Evolutionary conservation across 2,888 invertebrate genomes (phyloP), one percentile per base, ranked within the genome.

Genomic region (Harpalus rufipes): DNA sequence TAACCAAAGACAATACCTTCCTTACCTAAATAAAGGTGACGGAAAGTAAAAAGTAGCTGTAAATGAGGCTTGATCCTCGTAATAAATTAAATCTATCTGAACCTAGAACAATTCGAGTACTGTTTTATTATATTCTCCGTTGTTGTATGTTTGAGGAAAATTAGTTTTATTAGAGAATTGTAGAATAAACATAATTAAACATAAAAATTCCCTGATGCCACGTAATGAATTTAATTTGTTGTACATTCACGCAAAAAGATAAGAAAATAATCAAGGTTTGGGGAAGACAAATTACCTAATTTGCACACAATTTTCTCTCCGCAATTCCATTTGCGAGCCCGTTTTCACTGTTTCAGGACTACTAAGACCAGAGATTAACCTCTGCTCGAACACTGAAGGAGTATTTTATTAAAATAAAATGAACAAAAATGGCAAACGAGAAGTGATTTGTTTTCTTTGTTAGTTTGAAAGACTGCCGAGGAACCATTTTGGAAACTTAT

Each of bases 401-500:
- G 44, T 68, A n/a, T 68, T 68, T 41, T 74, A 74, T 74, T 74
- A 74, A 74, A 74, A 74, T 74, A 74, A 74, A 74, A 74, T 74
- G 72, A 74, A 74, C 72, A 74, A 74, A 65, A 68, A 68, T 68
- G 39, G 44, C 18, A 74, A 44, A 68, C 32, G 44, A 74, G 72
- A 39, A 78, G 58, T 58, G 56, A 16, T 78, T 78, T 58, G 78
- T 78, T 78, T 78, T 78, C 74, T 82, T 72, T 72, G 81, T 72
- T 56, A 81, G 72, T 25, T 74, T 74, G 72, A 32, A 74, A 74
- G 82, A 72, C 32, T 63, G 74, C 25, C 39, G 16, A 21, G 72
- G 14, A 58, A 25, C 82, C 51, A 82, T 74, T 74, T 74, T n/a
- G 25, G 82, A 72, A 68, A 82, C 82, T 72, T 82, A 82, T 82